Evolutionary conservation across 2,888 invertebrate genomes (phyloP).

Genomic region (Macaria liturata): DNA sequence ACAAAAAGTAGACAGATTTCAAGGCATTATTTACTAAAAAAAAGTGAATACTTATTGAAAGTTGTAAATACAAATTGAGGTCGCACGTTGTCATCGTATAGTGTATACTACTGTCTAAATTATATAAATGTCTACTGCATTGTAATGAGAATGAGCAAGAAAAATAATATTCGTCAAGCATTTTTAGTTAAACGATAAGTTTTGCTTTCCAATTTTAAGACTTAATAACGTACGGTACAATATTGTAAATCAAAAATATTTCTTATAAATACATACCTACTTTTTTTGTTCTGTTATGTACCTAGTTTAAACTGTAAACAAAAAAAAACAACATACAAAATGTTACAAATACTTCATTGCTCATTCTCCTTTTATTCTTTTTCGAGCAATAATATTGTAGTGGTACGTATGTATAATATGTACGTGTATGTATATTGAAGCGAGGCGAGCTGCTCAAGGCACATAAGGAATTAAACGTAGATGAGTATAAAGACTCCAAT

Average conservation of each 20-base stretch:
- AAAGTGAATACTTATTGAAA: no score
- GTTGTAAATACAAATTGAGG: constrained; percentile 28
- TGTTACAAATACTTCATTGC: constrained; percentile 10
- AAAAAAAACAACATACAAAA: no score
- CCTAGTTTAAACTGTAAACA: no score
- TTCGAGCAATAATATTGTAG: constrained; percentile 35
- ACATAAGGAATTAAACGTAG: constrained; percentile 79
- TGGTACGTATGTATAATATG: constrained; percentile 34
- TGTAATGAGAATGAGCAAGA: constrained; percentile 15
- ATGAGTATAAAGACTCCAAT: constrained; percentile 45
- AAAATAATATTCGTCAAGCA: background rate
- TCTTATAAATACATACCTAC: no score
- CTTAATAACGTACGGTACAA: no score
- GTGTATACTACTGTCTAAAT: constrained; percentile 18
- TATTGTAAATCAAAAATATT: no score
- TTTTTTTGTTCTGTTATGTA: no score
- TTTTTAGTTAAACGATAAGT: no score
- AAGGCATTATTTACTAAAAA: no score
- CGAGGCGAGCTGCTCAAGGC: constrained; percentile 71
- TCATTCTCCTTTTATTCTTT: constrained; percentile 34
- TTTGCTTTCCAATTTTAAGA: no score
- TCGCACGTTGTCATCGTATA: constrained; percentile 15
- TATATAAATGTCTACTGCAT: constrained; percentile 18
- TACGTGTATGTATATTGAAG: constrained; percentile 44
- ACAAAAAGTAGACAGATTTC: no score